phyloP scores from a whole-genome alignment of 2,113 vertebrate species.

The Sinocyclocheilus rhinocerous region DNA sequence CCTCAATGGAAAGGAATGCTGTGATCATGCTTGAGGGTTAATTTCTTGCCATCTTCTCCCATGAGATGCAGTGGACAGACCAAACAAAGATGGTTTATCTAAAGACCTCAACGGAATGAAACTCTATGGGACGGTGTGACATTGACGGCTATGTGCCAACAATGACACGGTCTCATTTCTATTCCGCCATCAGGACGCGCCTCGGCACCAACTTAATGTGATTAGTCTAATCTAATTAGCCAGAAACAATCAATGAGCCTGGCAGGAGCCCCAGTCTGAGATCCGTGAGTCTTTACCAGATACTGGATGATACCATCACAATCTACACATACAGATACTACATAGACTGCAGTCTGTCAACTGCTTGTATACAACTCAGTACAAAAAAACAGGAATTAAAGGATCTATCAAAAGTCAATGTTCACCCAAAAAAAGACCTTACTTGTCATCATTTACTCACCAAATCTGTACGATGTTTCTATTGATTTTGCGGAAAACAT shows the following conservation, averaged over 20 bases:
- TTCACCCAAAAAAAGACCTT: not conserved
- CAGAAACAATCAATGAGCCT: conserved; percentile 66
- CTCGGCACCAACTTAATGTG: conserved; percentile 64
- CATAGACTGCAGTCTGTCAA: too few relatives aligned
- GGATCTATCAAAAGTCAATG: not conserved
- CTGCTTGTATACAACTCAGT: too few relatives aligned
- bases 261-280: conserved; percentile 16
- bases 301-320: conserved; percentile 46
- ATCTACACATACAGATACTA: conserved; percentile 45
- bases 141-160: conserved; percentile 61
- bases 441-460: not conserved
- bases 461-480: not conserved
- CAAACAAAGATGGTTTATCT: conserved; percentile 18
- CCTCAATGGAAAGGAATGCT: not conserved
- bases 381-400: too few relatives aligned
- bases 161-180: conserved; percentile 60
- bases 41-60: not conserved
- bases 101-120: not conserved
- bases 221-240: conserved; percentile 77
- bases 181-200: conserved; percentile 62
- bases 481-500: not conserved
- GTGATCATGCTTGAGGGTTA: not conserved
- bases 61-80: too few relatives aligned
- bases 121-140: conserved; percentile 50
- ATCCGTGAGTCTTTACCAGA: conserved; percentile 43